Base-by-base conservation (phyloP, 2,888 invertebrate species). In the Sepiola atlantica region DNA sequence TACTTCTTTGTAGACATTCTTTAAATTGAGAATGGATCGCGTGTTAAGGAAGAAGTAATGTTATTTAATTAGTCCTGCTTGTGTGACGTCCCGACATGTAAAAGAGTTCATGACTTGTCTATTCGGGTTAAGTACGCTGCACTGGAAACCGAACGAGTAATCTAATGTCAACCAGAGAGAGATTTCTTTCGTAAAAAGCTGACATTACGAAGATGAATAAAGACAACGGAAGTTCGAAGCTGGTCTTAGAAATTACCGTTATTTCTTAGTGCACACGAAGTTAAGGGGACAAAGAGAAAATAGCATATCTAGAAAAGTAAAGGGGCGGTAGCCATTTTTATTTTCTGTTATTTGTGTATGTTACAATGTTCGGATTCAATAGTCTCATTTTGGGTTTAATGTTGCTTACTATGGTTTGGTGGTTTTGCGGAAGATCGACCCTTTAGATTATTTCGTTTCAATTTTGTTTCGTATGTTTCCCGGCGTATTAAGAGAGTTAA, bases 11-110 rank as follows among this genome's bases (percentile, higher is more conserved):
- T 61, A 28, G 28, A 2, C 61, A 61, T 61, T 61, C 28, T 61
- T 77, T 14, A 18, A 32, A n/a, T 77, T 21, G 77, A 32, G n/a
- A 77, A 77, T 32, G n/a, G n/a, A 32, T 77, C n/a, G 77, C 77
- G 77, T 77, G 77, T 77, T n/a, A 4, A 77, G 21, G n/a, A 77
- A n/a, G n/a, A 77, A 77, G 77, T 16, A 77, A 6, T 4, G 32
- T 77, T 77, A n/a, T 77, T 32, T 77, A 77, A 77, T 77, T 77
- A 77, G 77, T 32, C n/a, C 77, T 77, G 77, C 77, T 77, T 77
- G 77, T 77, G 77, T 16, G n/a, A 77, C 16, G 77, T 16, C n/a
- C n/a, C 10, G 77, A 77, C n/a, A 77, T 77, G n/a, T 77, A 77
- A 77, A 77, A 18, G 77, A 77, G 77, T n/a, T 4, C n/a, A n/a